Evolutionary conservation across 1,140 invertebrate species (phyloP).

Genomic region (Wasmannia auropunctata): DNA sequence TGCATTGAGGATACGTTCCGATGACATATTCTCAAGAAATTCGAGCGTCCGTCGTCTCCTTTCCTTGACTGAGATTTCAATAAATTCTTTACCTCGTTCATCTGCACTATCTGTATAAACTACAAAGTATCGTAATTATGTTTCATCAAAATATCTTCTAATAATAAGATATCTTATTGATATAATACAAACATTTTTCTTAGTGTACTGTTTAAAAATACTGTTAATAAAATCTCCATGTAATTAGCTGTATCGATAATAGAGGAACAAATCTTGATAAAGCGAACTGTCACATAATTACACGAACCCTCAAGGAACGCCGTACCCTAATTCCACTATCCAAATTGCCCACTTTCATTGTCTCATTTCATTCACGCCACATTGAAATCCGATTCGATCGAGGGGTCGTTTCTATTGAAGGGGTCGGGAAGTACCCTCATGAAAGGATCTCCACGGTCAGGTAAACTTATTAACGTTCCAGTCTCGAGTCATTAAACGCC

Average conservation of each 20-base stretch:
- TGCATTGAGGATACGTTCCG: background rate
- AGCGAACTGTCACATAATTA: background rate
- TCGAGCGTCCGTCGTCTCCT: background rate
- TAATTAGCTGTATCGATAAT: background rate
- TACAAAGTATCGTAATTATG: too few species aligned
- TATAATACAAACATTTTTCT: too few species aligned
- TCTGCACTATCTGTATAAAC: too few species aligned
- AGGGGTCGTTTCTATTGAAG: background rate
- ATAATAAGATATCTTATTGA: too few species aligned
- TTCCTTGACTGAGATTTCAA: background rate
- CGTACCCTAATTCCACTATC: background rate
- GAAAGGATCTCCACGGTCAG: background rate
- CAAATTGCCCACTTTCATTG: constrained; percentile 34
- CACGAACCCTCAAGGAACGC: background rate
- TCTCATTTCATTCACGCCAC: background rate
- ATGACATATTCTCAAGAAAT: background rate
- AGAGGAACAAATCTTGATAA: background rate
- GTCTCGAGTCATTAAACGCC: constrained; percentile 39
- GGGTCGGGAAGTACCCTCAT: background rate
- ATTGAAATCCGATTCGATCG: constrained; percentile 30
- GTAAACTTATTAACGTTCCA: constrained; percentile 52
- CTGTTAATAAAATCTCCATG: background rate
- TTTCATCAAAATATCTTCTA: too few species aligned
- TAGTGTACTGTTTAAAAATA: background rate
- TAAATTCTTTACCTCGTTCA: background rate